A percentile compares a stretch with the other conserved stretches of the same genome.
Conservation (phyloP, 1,140 invertebrate genomes). For the Aphis craccivora region DNA sequence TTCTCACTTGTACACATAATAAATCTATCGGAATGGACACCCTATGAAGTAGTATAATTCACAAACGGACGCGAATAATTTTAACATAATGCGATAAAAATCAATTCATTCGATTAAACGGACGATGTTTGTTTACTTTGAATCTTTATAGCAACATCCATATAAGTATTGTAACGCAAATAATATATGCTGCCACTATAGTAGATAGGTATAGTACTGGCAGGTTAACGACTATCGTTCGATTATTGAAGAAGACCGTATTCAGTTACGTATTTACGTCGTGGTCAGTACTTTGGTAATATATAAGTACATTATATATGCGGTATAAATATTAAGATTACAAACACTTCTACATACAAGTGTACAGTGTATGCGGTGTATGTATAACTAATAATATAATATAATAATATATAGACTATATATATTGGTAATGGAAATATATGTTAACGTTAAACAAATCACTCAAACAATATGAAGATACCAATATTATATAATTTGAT, state of each 20-base stretch:
- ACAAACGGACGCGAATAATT: not conserved
- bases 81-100: not conserved
- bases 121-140: not conserved
- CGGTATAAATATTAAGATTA: not conserved
- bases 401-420: not conserved
- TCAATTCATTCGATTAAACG: slow-evolving; percentile 1
- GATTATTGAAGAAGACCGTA: not conserved
- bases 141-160: not conserved
- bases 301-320: not conserved
- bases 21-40: not conserved
- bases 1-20: not conserved
- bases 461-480: not conserved
- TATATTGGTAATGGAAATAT: not conserved
- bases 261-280: not conserved
- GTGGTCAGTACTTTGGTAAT: not conserved
- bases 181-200: not conserved
- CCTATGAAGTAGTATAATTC: not conserved
- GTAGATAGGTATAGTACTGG: not conserved
- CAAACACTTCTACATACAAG: not conserved
- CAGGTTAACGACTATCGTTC: not conserved
- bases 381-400: no score
- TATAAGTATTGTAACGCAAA: not conserved
- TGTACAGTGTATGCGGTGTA: not conserved
- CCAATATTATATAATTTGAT: not conserved
- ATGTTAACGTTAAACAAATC: not conserved